Evolutionary conservation across 2,888 invertebrate genomes (phyloP).

Genomic region (Tetranychus truncatus): DNA sequence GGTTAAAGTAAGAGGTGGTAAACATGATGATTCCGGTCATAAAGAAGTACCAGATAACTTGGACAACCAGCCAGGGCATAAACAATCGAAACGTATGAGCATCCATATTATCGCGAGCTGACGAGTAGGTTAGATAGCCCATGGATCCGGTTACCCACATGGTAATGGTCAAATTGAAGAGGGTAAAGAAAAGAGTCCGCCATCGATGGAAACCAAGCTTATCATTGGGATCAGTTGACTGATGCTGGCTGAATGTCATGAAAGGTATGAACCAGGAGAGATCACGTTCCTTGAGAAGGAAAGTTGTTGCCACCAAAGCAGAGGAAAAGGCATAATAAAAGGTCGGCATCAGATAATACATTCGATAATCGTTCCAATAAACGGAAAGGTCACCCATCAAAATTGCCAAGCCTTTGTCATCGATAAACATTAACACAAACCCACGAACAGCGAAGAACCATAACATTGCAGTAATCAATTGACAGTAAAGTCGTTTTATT

Average conservation of each 20-base stretch:
- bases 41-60: slow-evolving; percentile 21
- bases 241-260: slow-evolving; percentile 20
- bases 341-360: slow-evolving; percentile 23
- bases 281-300: slow-evolving; percentile 21
- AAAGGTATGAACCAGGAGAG: slow-evolving; percentile 23
- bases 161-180: slow-evolving; percentile 14
- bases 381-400: slow-evolving; percentile 21
- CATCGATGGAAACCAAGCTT: neutral
- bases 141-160: slow-evolving; percentile 14
- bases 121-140: slow-evolving; percentile 16
- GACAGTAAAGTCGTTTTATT: slow-evolving; percentile 21
- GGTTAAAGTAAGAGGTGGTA: slow-evolving; percentile 21
- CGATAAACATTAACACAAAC: slow-evolving; percentile 22
- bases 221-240: slow-evolving; percentile 11
- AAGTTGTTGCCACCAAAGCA: slow-evolving; percentile 20
- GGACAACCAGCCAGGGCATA: slow-evolving; percentile 20
- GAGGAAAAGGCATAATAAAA: slow-evolving; percentile 20
- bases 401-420: slow-evolving; percentile 18
- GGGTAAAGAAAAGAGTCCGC: slow-evolving; percentile 16
- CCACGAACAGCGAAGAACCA: slow-evolving; percentile 22
- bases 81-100: slow-evolving; percentile 15
- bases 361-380: slow-evolving; percentile 23
- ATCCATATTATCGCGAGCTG: slow-evolving; percentile 22
- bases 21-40: slow-evolving; percentile 21
- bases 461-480: slow-evolving; percentile 20